Conservation (phyloP, 2,888 invertebrate species). For the Serripes groenlandicus region DNA sequence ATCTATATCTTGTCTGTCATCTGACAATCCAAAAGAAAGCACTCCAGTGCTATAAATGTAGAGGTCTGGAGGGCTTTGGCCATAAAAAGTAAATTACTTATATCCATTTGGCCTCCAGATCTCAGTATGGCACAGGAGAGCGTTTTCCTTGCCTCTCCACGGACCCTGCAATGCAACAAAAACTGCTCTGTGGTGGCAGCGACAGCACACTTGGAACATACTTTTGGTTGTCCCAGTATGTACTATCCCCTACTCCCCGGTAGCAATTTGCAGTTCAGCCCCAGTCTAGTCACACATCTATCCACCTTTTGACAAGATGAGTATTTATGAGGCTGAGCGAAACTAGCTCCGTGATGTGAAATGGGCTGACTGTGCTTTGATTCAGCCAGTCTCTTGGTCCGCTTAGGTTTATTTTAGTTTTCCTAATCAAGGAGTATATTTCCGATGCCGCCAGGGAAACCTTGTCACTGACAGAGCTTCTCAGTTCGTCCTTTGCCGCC, state of each 20-base stretch:
- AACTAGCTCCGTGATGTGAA: neutral
- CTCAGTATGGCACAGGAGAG: too few species aligned
- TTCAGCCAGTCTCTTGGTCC: neutral
- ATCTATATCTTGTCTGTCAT: too few species aligned
- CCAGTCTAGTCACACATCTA: neutral
- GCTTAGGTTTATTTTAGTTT: neutral
- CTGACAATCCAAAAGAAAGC: too few species aligned
- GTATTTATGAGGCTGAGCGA: neutral
- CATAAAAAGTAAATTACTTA: too few species aligned
- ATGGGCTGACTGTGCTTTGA: neutral
- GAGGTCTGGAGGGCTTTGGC: too few species aligned
- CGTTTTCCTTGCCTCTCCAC: neutral
- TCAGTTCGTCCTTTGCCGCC: too few species aligned
- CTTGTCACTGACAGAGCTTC: neutral
- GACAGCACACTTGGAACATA: neutral
- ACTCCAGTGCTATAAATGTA: too few species aligned
- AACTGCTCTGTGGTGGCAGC: neutral
- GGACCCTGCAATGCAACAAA: neutral
- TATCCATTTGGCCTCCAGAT: too few species aligned
- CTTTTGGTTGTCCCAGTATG: neutral
- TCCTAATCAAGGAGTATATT: neutral
- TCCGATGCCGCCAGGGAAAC: neutral
- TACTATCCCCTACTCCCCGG: neutral
- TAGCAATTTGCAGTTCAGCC: neutral
- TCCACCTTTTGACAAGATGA: neutral